Conservation (phyloP, 2,888 invertebrate genomes). For the Morinoia aosen region DNA sequence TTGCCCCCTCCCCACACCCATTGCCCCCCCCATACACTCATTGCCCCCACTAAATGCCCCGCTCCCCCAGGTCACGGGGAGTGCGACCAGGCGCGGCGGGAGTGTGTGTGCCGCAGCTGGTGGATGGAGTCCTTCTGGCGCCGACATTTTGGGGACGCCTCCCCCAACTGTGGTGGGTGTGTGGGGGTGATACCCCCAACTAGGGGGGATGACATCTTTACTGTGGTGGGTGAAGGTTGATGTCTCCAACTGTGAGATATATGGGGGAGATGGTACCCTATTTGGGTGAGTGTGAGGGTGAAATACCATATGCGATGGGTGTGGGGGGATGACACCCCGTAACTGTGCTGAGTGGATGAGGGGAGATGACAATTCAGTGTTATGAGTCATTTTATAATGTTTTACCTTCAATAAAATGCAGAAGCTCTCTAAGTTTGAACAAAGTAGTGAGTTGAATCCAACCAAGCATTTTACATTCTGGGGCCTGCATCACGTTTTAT, state of each 20-base stretch:
- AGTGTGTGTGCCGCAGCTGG: constrained; percentile 93
- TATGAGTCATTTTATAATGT: no score
- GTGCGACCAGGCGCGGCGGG: constrained; percentile 86
- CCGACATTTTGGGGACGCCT: constrained; percentile 78
- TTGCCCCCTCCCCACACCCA: no score
- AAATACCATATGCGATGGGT: no score
- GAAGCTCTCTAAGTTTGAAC: no score
- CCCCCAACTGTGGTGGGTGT: constrained; percentile 86
- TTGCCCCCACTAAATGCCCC: no score
- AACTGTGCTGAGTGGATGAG: no score
- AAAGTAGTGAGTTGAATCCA: no score
- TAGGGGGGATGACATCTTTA: constrained; percentile 79
- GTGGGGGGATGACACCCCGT: no score
- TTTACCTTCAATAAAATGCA: no score
- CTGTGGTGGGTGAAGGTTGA: constrained; percentile 77
- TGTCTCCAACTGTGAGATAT: not conserved
- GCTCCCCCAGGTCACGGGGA: constrained; percentile 79
- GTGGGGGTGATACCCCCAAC: constrained; percentile 72
- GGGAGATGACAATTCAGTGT: no score
- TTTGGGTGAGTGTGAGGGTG: not conserved
- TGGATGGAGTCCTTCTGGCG: constrained; percentile 92
- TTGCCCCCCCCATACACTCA: not conserved
- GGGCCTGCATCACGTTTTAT: no score
- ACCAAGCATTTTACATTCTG: no score
- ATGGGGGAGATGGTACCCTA: not conserved